Evolutionary conservation across 2,888 invertebrate genomes (phyloP), one percentile per base, ranked within the genome.

Genomic region (Antitype chi): DNA sequence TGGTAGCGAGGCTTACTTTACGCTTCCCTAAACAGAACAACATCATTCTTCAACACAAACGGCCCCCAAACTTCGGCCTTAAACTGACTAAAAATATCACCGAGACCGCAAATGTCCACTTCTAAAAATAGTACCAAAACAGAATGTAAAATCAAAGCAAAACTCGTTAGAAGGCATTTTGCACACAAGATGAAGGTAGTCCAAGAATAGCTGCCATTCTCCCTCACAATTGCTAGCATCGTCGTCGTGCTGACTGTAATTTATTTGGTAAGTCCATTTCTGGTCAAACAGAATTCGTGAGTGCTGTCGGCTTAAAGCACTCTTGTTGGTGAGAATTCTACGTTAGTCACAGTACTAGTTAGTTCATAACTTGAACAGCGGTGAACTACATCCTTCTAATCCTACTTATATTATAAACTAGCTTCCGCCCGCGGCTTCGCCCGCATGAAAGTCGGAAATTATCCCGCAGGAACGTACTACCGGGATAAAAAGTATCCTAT

Each of bases 241-340:
- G 23, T 52, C 20, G 28, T 62, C 1, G 8, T 25, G 38, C 59
- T 20, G n/a, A 57, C 43, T 52, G 28, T 66, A 17, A 76, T 82
- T 70, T 59, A 67, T 68, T 72, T 82, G 25, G 32, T 52, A 1
- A 15, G 47, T 57, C 49, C 55, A 70, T 70, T 83, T 32, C 47
- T 70, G 70, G 55, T n/a, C 62, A 68, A 53, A 78, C 71, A 47
- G 78, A 83, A 78, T 80, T 53, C 20, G 11, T 62, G 47, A 78
- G 70, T n/a, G 43, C 20, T 52, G 49, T 52, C 20, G 38, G 66
- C 57, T 69, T 38, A n/a, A 17, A 70, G 43, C 52, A 13, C 20
- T 63, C 25, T 38, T 38, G 47, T 47, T 25, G 47, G 66, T 25
- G 23, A 47, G 15, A 7, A 13, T 49, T 70, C 11, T 52, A n/a